phyloP scores from a whole-genome alignment of 2,113 vertebrate genomes.

The Eulemur macaco region DNA sequence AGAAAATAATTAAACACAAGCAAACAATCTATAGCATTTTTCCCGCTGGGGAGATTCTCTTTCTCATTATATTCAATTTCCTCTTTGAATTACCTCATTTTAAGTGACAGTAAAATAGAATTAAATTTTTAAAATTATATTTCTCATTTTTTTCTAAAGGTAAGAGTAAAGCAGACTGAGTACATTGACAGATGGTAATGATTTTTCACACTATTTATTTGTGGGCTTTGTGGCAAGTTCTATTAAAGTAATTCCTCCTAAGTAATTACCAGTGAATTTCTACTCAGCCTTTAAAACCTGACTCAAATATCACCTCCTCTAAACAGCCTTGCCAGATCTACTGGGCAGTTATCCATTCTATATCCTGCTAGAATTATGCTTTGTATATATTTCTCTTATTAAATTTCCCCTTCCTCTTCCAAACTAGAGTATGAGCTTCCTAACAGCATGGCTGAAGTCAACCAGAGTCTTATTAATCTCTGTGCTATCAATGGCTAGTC shows the following conservation, averaged over 20 bases:
- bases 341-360: not conserved
- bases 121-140: not conserved
- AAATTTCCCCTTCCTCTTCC: not conserved
- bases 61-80: constrained; percentile 53
- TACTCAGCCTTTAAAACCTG: constrained; percentile 20
- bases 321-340: constrained; percentile 20
- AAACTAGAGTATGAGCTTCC: not conserved
- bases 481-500: not conserved
- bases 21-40: not conserved
- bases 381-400: not conserved
- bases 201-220: constrained; percentile 50
- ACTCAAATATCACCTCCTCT: not conserved
- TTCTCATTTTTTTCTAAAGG: constrained; percentile 40
- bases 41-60: not conserved
- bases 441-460: not conserved
- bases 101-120: constrained; percentile 4
- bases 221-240: not conserved
- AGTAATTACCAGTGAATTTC: constrained; percentile 46
- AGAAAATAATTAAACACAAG: constrained; percentile 52
- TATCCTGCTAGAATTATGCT: not conserved
- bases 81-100: constrained; percentile 38
- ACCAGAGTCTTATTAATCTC: not conserved
- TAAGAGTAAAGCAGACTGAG: constrained; percentile 40
- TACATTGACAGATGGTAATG: constrained; percentile 33
- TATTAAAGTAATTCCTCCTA: constrained; percentile 48